Conservation (phyloP, 2,797 vertebrate species). For the Hafferia zeledoni region DNA sequence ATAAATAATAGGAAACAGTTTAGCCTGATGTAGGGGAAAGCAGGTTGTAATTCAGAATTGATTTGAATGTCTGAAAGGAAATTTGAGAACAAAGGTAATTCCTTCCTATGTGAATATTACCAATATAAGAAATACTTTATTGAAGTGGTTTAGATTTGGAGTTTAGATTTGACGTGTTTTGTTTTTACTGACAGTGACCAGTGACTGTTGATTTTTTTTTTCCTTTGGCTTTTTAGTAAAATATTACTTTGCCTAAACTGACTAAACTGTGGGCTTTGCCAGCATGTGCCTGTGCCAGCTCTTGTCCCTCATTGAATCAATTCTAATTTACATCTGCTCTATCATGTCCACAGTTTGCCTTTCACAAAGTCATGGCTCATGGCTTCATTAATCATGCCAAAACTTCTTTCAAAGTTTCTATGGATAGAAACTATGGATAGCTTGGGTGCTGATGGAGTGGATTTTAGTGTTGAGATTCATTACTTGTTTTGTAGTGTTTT, state of each 20-base stretch:
- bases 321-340: conserved; percentile 29
- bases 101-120: neutral
- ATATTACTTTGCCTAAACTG: neutral
- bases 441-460: neutral
- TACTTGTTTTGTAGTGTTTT: neutral
- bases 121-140: neutral
- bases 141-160: neutral
- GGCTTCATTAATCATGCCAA: neutral
- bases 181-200: neutral
- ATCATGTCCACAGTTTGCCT: conserved; percentile 13
- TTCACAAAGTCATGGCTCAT: conserved; percentile 1
- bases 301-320: neutral
- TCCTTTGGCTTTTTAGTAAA: neutral
- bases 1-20: neutral
- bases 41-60: neutral
- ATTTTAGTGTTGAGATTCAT: neutral
- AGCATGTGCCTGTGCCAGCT: neutral
- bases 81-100: neutral
- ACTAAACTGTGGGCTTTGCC: neutral
- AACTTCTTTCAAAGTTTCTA: neutral
- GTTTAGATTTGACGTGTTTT: neutral
- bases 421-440: neutral
- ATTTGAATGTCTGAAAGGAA: neutral
- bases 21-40: neutral
- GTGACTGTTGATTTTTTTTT: neutral